Base-by-base conservation (phyloP, 2,888 invertebrate species). In the Trissoscelio sp. region DNA sequence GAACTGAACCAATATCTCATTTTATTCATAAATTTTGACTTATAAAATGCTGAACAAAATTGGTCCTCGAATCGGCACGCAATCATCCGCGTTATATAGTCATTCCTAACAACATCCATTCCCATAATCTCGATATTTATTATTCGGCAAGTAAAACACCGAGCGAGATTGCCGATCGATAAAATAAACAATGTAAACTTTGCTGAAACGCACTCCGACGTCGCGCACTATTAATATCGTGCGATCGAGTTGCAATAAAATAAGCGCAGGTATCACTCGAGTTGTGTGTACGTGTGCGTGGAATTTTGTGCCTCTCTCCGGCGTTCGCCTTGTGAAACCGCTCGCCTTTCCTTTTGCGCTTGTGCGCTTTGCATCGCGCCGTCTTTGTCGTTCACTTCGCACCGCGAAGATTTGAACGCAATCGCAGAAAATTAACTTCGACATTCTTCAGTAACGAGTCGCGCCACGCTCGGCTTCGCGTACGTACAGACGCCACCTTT, bases 271-370 rank as follows among this genome's bases (percentile, higher is more conserved):
- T 78, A 78, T 77, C 60, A 77, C 4, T 55, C 31, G 60, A 67
- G 28, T 42, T n/a, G 44, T 46, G 57, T 31, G 58, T 37, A 6
- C 22, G 51, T 57, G 57, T 22, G 46, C 58, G 55, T 66, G 70
- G 78, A 79, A 79, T 79, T 79, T 79, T n/a, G 72, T 72, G 39
- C 78, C 64, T 48, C 78, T 79, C 72, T 79, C 79, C 16, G 57
- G 46, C 44, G 66, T 51, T 67, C 53, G 39, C 62, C 55, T 70
- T 64, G 62, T 60, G 44, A 53, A 44, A 58, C 48, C 14, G 16
- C 22, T 37, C 28, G 24, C 14, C 22, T 7, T 64, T 46, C 20
- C 22, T 4, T 16, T 72, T 16, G 9, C 24, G 7, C 31, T n/a
- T n/a, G n/a, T n/a, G n/a, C n/a, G n/a, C n/a, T n/a, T n/a, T n/a